Evolutionary conservation across 1,140 invertebrate genomes (phyloP).

Genomic region (Zelostemma sp.): DNA sequence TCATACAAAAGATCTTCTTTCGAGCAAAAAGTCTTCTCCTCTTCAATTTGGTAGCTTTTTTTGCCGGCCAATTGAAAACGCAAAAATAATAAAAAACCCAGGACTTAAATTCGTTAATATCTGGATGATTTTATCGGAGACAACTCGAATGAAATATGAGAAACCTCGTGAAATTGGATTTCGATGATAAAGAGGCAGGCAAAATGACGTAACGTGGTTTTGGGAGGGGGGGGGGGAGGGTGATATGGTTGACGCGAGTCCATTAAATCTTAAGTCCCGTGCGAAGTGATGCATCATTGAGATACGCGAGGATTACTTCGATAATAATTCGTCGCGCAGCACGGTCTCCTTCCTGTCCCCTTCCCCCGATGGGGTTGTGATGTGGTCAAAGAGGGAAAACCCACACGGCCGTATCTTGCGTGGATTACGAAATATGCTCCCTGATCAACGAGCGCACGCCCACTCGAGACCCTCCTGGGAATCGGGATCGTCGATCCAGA

Average conservation of each 20-base stretch:
- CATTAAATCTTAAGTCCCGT: slow-evolving; percentile 69
- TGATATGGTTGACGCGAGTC: slow-evolving; percentile 47
- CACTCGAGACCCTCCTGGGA: slow-evolving; percentile 50
- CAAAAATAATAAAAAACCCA: too few species aligned
- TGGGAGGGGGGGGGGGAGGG: too few species aligned
- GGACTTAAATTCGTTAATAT: too few species aligned
- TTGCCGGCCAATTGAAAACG: too few species aligned
- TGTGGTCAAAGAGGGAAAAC: slow-evolving; percentile 47
- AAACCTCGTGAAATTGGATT: too few species aligned
- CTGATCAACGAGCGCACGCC: slow-evolving; percentile 59
- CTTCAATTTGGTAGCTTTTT: too few species aligned
- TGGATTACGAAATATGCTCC: slow-evolving; percentile 69
- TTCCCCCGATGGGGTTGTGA: slow-evolving; percentile 52
- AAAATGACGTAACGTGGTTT: too few species aligned
- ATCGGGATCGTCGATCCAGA: slow-evolving; percentile 62
- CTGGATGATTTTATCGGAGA: too few species aligned
- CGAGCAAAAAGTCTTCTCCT: too few species aligned
- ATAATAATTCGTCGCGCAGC: slow-evolving; percentile 61
- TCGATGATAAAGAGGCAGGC: too few species aligned
- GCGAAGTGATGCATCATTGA: slow-evolving; percentile 67
- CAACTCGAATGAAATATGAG: too few species aligned
- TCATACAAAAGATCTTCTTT: too few species aligned
- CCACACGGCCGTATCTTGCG: slow-evolving; percentile 46
- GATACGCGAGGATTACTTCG: slow-evolving; percentile 63
- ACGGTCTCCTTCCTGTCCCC: slow-evolving; percentile 21